A percentile compares a stretch with the other conserved stretches of the same genome.
These are phyloP conservation scores for Tuberolachnus salignus DNA, from an alignment of 2,888 invertebrate genomes.

Conservation along the genomic window DNA sequence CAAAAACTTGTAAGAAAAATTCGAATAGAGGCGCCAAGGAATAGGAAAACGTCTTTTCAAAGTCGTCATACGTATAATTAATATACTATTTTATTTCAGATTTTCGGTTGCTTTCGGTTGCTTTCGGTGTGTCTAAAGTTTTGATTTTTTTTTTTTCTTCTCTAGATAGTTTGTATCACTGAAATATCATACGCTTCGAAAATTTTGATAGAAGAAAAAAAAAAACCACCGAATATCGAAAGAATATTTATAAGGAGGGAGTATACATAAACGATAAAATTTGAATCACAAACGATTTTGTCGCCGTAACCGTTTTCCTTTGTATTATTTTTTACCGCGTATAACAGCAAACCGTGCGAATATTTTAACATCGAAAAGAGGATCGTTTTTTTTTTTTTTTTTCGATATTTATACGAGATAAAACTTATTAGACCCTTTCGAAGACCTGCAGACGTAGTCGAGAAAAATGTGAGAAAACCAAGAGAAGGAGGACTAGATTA, in stretches of 20 bases:
- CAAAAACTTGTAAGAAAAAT: background rate
- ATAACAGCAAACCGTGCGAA: background rate
- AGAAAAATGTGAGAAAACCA: no score
- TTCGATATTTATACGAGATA: no score
- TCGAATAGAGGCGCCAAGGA: background rate
- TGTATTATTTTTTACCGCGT: background rate
- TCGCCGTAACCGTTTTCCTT: background rate
- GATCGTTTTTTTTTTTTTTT: background rate
- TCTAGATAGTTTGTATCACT: background rate
- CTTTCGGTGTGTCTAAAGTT: background rate
- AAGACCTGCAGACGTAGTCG: no score
- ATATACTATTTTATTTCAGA: background rate
- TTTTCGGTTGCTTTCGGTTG: constrained; percentile 10
- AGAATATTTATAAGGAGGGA: no score
- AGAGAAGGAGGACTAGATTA: no score
- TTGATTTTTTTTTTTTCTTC: no score
- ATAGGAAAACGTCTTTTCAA: background rate
- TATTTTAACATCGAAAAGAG: background rate
- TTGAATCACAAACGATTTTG: background rate
- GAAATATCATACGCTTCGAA: constrained; percentile 15
- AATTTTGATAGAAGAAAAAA: constrained; percentile 14
- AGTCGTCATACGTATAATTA: no score
- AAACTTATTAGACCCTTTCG: no score
- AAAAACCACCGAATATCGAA: background rate
- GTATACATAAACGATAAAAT: background rate